Evolutionary conservation across 2,888 invertebrate genomes (phyloP), one percentile per base, ranked within the genome.

Genomic region (Stenurella melanura): DNA sequence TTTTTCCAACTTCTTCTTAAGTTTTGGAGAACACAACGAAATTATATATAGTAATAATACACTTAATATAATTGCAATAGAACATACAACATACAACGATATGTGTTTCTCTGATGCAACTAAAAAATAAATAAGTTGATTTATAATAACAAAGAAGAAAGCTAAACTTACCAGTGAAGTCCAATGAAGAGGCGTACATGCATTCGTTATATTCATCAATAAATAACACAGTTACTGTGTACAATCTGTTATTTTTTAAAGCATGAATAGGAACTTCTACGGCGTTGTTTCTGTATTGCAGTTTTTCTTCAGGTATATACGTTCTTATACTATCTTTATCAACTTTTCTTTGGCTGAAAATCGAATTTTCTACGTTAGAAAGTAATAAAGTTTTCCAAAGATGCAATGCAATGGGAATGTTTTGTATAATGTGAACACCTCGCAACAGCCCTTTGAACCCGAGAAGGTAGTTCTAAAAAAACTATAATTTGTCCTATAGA

Each of bases 151-250:
- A 26, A 61, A 60, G 1, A 68, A 54, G 17, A 26, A 56, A 9
- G 21, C 17, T 50, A 3, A 19, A n/a, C 60, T 70, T 73, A 81
- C 81, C 69, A 50, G 57, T 70, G 0, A 76, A 70, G 26, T 19
- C 68, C 12, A 73, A 75, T 10, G 72, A 75, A 3, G 78, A 75
- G 9, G 60, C 21, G 21, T 81, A 81, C 9, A 34, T 58, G 19
- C 81, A 81, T 15, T 75, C 81, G 63, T 81, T 74, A 54, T 54
- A 74, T 69, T 75, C 69, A 58, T 76, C 66, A 34, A 67, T 73
- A 73, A 78, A 81, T 63, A 57, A 42, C 26, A 78, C 73, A 21
- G 74, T 81, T 19, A 81, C 50, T 34, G 30, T 78, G 42, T 80
- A 81, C 2, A 54, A 56, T n/a, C 75, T 70, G 11, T 38, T 71